Conservation (phyloP, 2,113 vertebrate species). For the Chaenogobius annularis region DNA sequence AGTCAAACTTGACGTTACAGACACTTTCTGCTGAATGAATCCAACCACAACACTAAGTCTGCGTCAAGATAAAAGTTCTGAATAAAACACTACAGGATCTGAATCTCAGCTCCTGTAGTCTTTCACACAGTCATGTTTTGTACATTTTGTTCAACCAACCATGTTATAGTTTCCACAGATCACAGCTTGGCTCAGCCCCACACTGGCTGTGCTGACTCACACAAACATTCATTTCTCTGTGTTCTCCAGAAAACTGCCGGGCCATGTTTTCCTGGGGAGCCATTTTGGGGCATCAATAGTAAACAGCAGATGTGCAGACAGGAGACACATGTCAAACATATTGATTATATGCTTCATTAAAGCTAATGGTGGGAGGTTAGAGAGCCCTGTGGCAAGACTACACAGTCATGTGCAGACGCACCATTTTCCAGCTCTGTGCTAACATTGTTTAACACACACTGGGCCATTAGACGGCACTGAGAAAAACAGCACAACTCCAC, state of each 20-base stretch:
- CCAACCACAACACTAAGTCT: background rate
- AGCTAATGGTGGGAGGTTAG: slow-evolving; percentile 42
- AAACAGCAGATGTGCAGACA: slow-evolving; percentile 69
- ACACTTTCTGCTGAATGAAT: background rate
- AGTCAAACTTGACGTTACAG: background rate
- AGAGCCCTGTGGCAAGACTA: slow-evolving; percentile 44
- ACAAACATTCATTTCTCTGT: slow-evolving; percentile 47
- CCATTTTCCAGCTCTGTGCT: slow-evolving; percentile 28
- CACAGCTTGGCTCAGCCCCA: slow-evolving; percentile 23
- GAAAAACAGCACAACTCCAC: background rate
- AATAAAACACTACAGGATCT: background rate
- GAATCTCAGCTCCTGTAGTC: background rate
- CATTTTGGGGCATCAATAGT: slow-evolving; percentile 64
- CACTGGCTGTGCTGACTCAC: slow-evolving; percentile 37
- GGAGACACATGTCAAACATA: slow-evolving; percentile 67
- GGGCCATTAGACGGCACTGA: slow-evolving; percentile 35
- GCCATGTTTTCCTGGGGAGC: slow-evolving; percentile 51
- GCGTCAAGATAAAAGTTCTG: background rate
- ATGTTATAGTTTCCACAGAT: slow-evolving; percentile 14
- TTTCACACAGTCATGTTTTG: background rate
- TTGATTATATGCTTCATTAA: slow-evolving; percentile 63
- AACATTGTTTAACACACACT: slow-evolving; percentile 50
- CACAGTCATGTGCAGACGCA: slow-evolving; percentile 34
- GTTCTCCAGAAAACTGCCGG: slow-evolving; percentile 53
- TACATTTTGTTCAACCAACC: background rate